Base-by-base conservation (phyloP, 2,888 invertebrate genomes). In the Apodemia mormo region DNA sequence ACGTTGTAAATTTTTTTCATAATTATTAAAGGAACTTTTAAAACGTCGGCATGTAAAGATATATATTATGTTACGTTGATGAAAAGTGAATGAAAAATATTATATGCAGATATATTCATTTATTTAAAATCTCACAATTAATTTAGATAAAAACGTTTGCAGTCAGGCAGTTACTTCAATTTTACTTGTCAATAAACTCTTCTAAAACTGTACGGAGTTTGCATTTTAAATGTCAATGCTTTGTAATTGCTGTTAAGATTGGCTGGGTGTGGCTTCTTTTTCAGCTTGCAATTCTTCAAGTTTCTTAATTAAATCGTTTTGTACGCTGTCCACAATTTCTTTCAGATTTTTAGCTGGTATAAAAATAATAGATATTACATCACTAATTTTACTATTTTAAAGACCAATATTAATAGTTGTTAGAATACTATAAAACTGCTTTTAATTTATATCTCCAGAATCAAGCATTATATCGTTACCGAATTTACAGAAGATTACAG, bases 321-420 rank as follows among this genome's bases (percentile, higher is more conserved):
- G 90, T 10, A 93, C 92, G 71, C 92, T 93, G 73, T 90, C 89
- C 1, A 92, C 87, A 54, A 93, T 92, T 81, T 92, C 92, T 81
- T 90, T 92, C 9, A 93, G 79, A 72, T 88, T 93, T 81, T 87
- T 91, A 22, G 93, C 93, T 93, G 78, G 2, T 85, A 86, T 9
- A 73, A 65, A n/a, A 45, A 40, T 49, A n/a, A 29, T 68, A 33
- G 3, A 8, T 8, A 5, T 9, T 52, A 33, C 7, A 14, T 49
- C 30, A 8, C 52, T 8, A 0, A 66, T 12, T 14, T 29, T 29
- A 22, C 1, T 6, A 9, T 30, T n/a, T 14, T 14, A 66, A 33
- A 4, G 33, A 33, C 2, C 33, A 45, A 8, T 37, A 56, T 7
- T 45, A 45, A 10, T 9, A 2, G 10, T 12, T 1, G 1, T 10